Conservation (phyloP, 2,113 vertebrate genomes). For the Picathartes gymnocephalus region DNA sequence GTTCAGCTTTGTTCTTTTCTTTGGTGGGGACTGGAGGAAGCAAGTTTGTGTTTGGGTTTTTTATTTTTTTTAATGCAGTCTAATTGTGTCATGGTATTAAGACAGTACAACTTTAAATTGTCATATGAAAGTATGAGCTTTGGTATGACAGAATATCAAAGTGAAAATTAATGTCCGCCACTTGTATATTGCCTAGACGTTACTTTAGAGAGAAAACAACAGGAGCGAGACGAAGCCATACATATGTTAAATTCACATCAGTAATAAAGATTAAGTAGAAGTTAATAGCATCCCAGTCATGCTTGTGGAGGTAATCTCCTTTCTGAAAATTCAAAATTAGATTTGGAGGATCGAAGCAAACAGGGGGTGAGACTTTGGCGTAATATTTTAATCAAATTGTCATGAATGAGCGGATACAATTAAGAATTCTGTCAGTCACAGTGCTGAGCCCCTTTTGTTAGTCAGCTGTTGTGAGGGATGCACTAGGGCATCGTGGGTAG, state of each 20-base stretch:
- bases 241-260: slow-evolving; percentile 95
- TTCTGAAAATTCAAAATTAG: slow-evolving; percentile 99
- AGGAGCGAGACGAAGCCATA: slow-evolving; percentile 82
- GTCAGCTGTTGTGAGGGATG: slow-evolving; percentile 77
- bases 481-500: slow-evolving; percentile 63
- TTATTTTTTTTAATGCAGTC: not conserved
- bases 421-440: slow-evolving; percentile 99
- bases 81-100: not conserved
- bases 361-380: slow-evolving; percentile 96
- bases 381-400: slow-evolving; percentile 99
- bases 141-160: slow-evolving; percentile 53
- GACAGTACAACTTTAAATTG: slow-evolving; percentile 19
- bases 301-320: slow-evolving; percentile 97
- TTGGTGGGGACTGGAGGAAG: not conserved
- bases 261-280: slow-evolving; percentile 99
- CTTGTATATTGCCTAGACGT: slow-evolving; percentile 68
- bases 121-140: slow-evolving; percentile 28
- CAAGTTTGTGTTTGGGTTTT: fast-evolving
- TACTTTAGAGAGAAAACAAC: slow-evolving; percentile 75
- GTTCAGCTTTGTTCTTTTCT: not conserved
- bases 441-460: slow-evolving; percentile 85
- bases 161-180: slow-evolving; percentile 63
- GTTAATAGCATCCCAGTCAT: slow-evolving; percentile 98
- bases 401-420: slow-evolving; percentile 99
- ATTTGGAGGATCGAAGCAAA: slow-evolving; percentile 98